Conservation (phyloP, 2,888 invertebrate genomes). For the Nipponacmea schrenckii region DNA sequence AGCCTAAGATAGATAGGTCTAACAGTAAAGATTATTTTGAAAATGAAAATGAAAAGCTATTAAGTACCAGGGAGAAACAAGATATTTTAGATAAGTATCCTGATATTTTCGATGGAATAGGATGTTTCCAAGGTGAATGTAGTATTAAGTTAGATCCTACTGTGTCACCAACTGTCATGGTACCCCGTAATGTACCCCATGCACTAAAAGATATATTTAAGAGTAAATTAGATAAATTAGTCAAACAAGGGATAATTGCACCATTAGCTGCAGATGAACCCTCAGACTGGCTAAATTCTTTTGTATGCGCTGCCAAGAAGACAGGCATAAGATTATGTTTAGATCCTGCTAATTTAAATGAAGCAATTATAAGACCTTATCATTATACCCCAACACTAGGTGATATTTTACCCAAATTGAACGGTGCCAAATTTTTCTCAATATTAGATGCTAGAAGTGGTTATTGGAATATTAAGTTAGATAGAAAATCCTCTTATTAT, state of each 20-base stretch:
- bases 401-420: conserved; percentile 3
- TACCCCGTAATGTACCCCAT: not conserved
- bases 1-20: not conserved
- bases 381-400: not conserved
- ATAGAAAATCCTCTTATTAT: not conserved
- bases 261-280: not conserved
- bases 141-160: not conserved
- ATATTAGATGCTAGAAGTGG: conserved; percentile 4
- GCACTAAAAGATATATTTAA: conserved; percentile 3
- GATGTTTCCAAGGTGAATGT: conserved; percentile 6
- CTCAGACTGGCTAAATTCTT: conserved; percentile 3
- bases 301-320: not conserved
- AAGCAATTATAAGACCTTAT: conserved; percentile 4
- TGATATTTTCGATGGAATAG: not conserved
- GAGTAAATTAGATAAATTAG: not conserved
- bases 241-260: not conserved
- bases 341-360: not conserved
- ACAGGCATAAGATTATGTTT: not conserved
- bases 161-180: not conserved
- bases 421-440: not conserved
- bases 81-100: not conserved
- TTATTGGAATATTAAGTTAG: not conserved
- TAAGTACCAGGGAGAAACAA: not conserved
- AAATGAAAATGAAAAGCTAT: not conserved
- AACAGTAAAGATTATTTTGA: not conserved